These are phyloP conservation scores for Meteorus sp. DNA, from an alignment of 1,140 invertebrate genomes.

Conservation along the genomic window DNA sequence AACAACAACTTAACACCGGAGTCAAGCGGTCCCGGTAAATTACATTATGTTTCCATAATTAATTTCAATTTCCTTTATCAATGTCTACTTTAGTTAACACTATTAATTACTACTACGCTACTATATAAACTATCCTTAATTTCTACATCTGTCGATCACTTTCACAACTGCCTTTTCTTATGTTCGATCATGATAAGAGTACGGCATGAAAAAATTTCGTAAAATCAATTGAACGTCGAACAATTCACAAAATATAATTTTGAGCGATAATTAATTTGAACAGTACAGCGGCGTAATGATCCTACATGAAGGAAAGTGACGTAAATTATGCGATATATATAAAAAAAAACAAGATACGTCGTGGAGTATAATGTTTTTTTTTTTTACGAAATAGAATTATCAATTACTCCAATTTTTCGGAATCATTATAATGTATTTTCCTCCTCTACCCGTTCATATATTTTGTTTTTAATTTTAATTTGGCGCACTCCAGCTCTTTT, in stretches of 20 bases:
- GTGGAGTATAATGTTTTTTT: background rate
- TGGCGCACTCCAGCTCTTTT: constrained; percentile 22
- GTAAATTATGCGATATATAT: too few species aligned
- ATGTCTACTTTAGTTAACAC: constrained; percentile 6
- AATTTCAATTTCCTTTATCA: constrained; percentile 19
- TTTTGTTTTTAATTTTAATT: too few species aligned
- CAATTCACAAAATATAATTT: too few species aligned
- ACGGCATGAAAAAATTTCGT: background rate
- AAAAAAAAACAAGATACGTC: background rate
- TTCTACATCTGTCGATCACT: too few species aligned
- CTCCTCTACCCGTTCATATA: too few species aligned
- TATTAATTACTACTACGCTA: constrained; percentile 15
- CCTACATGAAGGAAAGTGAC: background rate
- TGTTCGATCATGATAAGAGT: too few species aligned
- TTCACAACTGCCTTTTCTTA: too few species aligned
- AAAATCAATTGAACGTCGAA: background rate
- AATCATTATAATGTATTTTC: background rate
- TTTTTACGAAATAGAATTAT: background rate
- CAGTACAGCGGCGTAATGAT: background rate
- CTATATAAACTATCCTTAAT: constrained; percentile 14
- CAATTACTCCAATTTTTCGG: background rate
- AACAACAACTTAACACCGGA: constrained; percentile 5
- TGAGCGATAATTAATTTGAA: too few species aligned
- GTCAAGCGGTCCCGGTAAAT: constrained; percentile 6
- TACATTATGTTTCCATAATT: constrained; percentile 19